Conservation (phyloP, 2,113 vertebrate species). For the Donacobius atricapilla region DNA sequence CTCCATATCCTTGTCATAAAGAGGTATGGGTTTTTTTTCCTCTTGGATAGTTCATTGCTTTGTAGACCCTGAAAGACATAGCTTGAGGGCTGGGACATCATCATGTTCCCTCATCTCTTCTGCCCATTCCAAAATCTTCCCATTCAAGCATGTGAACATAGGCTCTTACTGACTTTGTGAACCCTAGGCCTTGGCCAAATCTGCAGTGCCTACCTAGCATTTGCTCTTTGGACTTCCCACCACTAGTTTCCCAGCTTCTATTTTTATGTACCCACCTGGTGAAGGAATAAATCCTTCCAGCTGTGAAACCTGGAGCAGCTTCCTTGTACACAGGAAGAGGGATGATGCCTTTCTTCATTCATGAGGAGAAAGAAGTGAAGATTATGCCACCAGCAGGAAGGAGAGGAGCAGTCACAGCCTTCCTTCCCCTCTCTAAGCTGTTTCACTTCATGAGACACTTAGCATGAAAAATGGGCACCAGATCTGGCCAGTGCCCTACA, state of each 20-base stretch:
- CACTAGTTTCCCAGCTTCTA: not conserved
- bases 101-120: not conserved
- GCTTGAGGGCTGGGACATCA: not conserved
- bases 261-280: not conserved
- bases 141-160: not conserved
- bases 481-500: not conserved
- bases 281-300: not conserved
- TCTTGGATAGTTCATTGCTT: not conserved
- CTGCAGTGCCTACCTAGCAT: rapidly evolving
- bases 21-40: not conserved
- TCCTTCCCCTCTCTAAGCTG: not conserved
- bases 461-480: not conserved
- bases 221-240: not conserved
- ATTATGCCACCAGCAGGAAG: not conserved
- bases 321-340: not conserved
- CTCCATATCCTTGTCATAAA: not conserved
- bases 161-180: not conserved
- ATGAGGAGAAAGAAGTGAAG: not conserved
- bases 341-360: not conserved
- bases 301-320: not conserved
- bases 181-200: not conserved
- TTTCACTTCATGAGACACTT: not conserved
- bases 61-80: not conserved
- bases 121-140: not conserved
- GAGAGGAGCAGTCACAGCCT: rapidly evolving